Conservation (phyloP, 2,888 invertebrate species). For the Erebia epiphron region DNA sequence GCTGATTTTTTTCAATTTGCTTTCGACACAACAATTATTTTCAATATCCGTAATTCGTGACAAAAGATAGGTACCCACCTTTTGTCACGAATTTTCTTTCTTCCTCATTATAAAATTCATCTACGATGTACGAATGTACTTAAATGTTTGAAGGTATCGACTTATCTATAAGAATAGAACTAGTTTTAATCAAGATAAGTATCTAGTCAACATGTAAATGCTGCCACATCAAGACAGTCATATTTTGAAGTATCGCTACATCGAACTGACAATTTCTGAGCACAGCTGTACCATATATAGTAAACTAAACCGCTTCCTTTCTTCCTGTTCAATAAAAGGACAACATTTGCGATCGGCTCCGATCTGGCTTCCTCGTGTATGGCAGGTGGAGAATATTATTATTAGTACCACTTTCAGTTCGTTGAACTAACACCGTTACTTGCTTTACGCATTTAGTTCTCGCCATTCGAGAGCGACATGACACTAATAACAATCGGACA, state of each 20-base stretch:
- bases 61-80: no score
- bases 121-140: no score
- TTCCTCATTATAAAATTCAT: no score
- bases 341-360: conserved; percentile 51
- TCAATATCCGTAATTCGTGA: no score
- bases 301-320: conserved; percentile 40
- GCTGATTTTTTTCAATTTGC: no score
- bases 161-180: no score
- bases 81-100: no score
- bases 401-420: conserved; percentile 76
- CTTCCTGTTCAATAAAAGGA: conserved; percentile 50
- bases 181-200: no score
- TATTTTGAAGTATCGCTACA: background rate
- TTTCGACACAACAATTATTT: no score
- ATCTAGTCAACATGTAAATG: no score
- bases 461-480: conserved; percentile 67
- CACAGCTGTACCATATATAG: conserved; percentile 23
- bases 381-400: conserved; percentile 75
- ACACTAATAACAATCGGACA: conserved; percentile 76
- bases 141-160: no score
- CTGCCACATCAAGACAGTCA: no score
- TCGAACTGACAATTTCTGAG: background rate
- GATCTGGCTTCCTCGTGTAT: conserved; percentile 61
- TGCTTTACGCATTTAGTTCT: conserved; percentile 75
- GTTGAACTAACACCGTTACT: conserved; percentile 78